Evolutionary conservation across 2,888 invertebrate species (phyloP).

Genomic region (Syritta pipiens): DNA sequence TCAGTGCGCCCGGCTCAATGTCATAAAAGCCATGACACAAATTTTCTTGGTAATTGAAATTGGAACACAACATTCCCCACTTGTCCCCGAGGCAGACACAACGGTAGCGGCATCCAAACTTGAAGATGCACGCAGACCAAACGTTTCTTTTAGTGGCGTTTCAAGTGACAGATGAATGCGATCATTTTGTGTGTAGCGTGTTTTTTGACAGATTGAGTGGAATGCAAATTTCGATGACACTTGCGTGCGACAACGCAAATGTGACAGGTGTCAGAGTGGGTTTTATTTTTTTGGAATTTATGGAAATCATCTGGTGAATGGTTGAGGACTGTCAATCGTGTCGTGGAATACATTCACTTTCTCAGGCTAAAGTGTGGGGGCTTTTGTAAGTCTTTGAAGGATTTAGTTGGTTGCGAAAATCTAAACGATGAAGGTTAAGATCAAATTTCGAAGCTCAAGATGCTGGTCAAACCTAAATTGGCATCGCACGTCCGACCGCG

Average conservation of each 20-base stretch:
- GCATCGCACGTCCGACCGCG: no score
- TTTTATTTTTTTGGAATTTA: background rate
- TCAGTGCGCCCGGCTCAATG: no score
- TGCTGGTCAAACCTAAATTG: no score
- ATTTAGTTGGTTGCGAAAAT: background rate
- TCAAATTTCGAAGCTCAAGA: no score
- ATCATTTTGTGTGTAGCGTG: background rate
- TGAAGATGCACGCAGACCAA: no score
- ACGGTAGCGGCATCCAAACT: background rate
- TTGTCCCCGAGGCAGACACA: background rate
- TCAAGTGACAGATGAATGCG: background rate
- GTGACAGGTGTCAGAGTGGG: background rate
- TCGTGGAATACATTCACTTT: background rate
- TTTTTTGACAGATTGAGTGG: constrained; percentile 10
- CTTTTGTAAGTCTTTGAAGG: background rate
- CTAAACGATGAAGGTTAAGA: no score
- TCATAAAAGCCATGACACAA: constrained; percentile 20
- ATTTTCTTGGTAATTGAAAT: background rate
- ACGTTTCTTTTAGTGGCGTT: background rate
- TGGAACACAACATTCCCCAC: constrained; percentile 6
- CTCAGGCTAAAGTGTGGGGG: background rate
- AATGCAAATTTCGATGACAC: constrained; percentile 13
- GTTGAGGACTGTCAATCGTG: background rate
- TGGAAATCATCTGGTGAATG: no score
- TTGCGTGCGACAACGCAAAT: constrained; percentile 11